Conservation (phyloP, 2,888 invertebrate species). For the Coecobrya sp. region DNA sequence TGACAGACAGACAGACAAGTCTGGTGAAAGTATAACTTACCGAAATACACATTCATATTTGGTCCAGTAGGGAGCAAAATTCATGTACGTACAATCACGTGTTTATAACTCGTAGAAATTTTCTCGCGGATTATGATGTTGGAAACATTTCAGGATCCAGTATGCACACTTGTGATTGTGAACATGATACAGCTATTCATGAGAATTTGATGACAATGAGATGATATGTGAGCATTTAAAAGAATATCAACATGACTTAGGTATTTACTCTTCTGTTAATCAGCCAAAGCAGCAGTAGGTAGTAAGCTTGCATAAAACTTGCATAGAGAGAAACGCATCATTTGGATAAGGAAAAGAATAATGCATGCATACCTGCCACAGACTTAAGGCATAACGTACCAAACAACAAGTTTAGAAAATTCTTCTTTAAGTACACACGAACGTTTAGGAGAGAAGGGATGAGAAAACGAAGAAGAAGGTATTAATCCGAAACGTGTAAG, state of each 20-base stretch:
- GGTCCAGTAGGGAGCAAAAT: neutral
- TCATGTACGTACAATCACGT: neutral
- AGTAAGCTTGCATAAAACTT: constrained; percentile 34
- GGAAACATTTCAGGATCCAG: neutral
- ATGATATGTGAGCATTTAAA: neutral
- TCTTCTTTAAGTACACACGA: constrained; percentile 10
- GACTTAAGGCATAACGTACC: neutral
- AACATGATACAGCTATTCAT: no score
- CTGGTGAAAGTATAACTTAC: neutral
- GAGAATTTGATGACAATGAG: no score
- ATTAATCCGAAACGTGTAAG: constrained; percentile 45
- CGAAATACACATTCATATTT: neutral
- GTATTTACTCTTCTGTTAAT: constrained; percentile 15
- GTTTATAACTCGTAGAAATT: neutral
- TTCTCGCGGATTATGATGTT: neutral
- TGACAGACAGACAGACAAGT: neutral
- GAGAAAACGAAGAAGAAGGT: constrained; percentile 7
- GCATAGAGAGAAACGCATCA: neutral
- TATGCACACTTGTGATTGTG: neutral
- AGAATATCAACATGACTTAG: neutral
- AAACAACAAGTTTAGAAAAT: constrained; percentile 12
- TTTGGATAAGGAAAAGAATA: neutral
- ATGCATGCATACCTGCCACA: constrained; percentile 8
- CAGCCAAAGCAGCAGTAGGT: neutral
- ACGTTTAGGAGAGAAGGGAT: neutral